These are phyloP conservation scores for Aurelia sp. DNA, from an alignment of 30 jellyfish, hydroid and myxozoan genomes.

Conservation along the genomic window DNA sequence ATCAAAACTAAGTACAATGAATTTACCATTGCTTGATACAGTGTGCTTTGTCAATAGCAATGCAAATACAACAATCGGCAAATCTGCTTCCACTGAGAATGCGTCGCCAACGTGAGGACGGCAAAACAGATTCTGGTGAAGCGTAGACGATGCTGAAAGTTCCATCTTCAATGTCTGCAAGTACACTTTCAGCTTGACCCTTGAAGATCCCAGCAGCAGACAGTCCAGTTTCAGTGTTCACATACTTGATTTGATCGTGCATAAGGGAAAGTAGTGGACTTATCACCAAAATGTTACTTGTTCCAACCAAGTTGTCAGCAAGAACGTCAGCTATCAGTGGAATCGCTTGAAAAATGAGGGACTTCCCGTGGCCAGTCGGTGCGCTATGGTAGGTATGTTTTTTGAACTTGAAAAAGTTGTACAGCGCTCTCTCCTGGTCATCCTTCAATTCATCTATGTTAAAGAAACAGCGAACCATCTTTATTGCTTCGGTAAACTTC, in stretches of 20 bases:
- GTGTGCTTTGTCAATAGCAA: constrained; percentile 32
- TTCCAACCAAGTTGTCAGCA: background rate
- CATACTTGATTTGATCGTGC: constrained; percentile 1
- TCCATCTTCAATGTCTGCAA: constrained; percentile 6
- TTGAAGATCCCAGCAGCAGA: constrained; percentile 29
- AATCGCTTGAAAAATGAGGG: constrained; percentile 39
- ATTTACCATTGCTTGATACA: constrained; percentile 35
- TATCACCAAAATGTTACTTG: background rate
- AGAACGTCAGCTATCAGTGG: constrained; percentile 34
- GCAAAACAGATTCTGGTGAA: constrained; percentile 27
- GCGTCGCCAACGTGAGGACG: constrained; percentile 29
- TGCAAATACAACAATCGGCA: constrained; percentile 27
- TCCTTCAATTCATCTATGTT: constrained; percentile 21
- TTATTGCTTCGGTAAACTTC: constrained; percentile 7
- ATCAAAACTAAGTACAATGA: background rate
- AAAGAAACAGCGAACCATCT: constrained; percentile 15
- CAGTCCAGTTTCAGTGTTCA: constrained; percentile 7
- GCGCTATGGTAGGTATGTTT: constrained; percentile 25
- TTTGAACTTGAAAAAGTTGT: constrained; percentile 23
- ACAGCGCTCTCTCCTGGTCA: constrained; percentile 32
- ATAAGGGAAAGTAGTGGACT: constrained; percentile 3
- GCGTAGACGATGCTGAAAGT: background rate
- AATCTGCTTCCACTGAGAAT: constrained; percentile 27
- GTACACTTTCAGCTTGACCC: constrained; percentile 6
- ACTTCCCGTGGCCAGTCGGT: constrained; percentile 52